A percentile compares a stretch with the other conserved stretches of the same genome.
Evolutionary conservation across 2,888 invertebrate genomes (phyloP).

Genomic region (Spatulosminthurus flaviceps): DNA sequence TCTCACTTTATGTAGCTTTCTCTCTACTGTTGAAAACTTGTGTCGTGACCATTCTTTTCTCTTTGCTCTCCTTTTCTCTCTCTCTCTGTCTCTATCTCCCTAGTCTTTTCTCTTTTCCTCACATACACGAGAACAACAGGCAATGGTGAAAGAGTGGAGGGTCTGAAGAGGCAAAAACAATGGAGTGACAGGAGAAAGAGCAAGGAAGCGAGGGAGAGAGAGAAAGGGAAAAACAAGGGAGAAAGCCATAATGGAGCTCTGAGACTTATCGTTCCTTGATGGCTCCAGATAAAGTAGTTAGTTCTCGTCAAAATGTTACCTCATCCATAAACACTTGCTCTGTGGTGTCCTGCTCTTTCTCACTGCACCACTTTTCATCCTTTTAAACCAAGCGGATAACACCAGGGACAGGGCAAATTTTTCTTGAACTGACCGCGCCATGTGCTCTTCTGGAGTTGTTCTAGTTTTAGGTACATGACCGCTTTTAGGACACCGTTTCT

Average conservation of each 20-base stretch:
- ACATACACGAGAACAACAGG: not conserved
- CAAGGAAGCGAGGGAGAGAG: not conserved
- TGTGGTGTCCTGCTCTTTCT: conserved; percentile 3
- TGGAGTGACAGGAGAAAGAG: not conserved
- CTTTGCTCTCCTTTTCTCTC: not conserved
- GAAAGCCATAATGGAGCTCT: not conserved
- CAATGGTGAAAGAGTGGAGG: not conserved
- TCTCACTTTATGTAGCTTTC: not conserved
- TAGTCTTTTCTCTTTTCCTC: not conserved
- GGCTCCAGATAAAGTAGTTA: conserved; percentile 18
- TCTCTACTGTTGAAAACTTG: not conserved
- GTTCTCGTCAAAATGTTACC: conserved; percentile 14
- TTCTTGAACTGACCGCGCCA: not conserved
- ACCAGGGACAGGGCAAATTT: not conserved
- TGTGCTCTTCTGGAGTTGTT: not conserved
- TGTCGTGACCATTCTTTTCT: conserved; percentile 30
- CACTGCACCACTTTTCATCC: not conserved
- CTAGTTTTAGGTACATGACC: not conserved
- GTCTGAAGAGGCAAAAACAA: not conserved
- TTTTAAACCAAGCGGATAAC: not conserved
- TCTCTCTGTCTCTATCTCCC: no score
- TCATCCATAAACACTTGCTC: conserved; percentile 18
- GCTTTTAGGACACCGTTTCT: no score
- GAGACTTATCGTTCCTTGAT: conserved; percentile 13
- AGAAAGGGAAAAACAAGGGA: not conserved